These are phyloP conservation scores for Capreolus pygargus DNA, from an alignment of 2,113 vertebrate species.

Conservation along the genomic window DNA sequence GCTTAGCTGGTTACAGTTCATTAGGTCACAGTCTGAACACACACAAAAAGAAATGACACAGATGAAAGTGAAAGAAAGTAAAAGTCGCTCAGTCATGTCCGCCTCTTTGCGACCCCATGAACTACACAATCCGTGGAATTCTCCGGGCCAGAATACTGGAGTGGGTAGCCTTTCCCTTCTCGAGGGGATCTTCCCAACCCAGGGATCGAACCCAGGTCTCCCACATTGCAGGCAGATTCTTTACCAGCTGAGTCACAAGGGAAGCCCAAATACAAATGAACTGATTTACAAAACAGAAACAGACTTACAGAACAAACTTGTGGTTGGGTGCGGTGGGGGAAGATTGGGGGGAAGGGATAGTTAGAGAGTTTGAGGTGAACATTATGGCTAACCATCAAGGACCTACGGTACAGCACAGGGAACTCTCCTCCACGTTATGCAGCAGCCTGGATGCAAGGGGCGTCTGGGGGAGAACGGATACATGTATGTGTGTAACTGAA, in stretches of 20 bases:
- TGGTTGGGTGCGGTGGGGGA: fast-evolving
- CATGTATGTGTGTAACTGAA: neutral
- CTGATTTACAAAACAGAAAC: neutral
- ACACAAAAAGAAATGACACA: neutral
- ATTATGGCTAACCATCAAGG: neutral
- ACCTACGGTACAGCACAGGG: neutral
- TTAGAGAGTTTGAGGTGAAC: neutral
- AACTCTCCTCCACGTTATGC: neutral
- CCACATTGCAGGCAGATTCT: fast-evolving
- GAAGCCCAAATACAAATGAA: neutral
- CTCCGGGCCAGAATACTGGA: neutral
- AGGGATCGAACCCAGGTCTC: neutral
- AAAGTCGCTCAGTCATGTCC: neutral
- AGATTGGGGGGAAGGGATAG: neutral
- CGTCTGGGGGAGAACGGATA: neutral
- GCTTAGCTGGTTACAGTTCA: neutral
- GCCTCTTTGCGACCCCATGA: neutral
- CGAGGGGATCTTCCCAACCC: neutral
- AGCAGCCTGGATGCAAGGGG: neutral
- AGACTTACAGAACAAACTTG: neutral
- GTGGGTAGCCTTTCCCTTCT: neutral
- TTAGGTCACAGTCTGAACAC: neutral
- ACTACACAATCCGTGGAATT: neutral
- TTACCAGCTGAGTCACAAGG: neutral
- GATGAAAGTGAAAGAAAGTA: neutral